A percentile compares a stretch with the other conserved stretches of the same genome.
phyloP scores from a whole-genome alignment of 2,797 vertebrate genomes.

The Enoplosus armatus region DNA sequence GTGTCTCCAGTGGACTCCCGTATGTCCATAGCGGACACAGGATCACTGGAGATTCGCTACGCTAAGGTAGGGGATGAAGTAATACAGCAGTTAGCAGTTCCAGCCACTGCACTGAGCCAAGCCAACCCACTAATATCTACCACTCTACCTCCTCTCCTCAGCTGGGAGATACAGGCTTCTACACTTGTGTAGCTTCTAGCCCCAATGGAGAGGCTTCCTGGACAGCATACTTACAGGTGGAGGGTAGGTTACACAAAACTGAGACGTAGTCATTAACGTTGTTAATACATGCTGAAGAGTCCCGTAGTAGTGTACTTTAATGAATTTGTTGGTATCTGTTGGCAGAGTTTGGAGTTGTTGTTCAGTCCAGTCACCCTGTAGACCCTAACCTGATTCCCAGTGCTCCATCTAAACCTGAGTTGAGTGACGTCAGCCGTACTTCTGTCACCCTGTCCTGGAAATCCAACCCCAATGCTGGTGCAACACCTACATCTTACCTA shows the following conservation, averaged over 20 bases:
- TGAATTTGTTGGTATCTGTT: conserved; percentile 3
- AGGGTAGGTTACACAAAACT: conserved; percentile 85
- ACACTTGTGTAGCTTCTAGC: conserved; percentile 93
- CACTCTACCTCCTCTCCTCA: conserved; percentile 63
- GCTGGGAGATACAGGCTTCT: conserved; percentile 94
- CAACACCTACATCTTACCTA: conserved; percentile 92
- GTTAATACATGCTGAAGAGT: neutral
- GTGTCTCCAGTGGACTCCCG: conserved; percentile 92
- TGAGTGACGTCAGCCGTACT: conserved; percentile 92
- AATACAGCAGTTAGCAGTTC: neutral
- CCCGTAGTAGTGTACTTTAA: neutral
- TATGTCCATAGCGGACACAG: conserved; percentile 88
- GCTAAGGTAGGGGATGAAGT: conserved; percentile 86
- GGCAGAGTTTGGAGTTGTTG: conserved; percentile 93
- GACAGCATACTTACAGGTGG: conserved; percentile 94
- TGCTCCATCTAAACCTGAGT: conserved; percentile 93
- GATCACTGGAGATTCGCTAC: conserved; percentile 92
- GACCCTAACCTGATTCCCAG: conserved; percentile 94
- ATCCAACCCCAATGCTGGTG: conserved; percentile 88
- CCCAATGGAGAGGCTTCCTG: conserved; percentile 94
- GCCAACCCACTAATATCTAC: neutral
- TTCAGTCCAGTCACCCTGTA: conserved; percentile 90
- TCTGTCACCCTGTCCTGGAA: conserved; percentile 94
- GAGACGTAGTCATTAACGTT: neutral
- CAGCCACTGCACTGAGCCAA: neutral